A percentile compares a stretch with the other conserved stretches of the same genome.
Conservation (phyloP, 2,113 vertebrate genomes). For the Chlamydotis undulata region DNA sequence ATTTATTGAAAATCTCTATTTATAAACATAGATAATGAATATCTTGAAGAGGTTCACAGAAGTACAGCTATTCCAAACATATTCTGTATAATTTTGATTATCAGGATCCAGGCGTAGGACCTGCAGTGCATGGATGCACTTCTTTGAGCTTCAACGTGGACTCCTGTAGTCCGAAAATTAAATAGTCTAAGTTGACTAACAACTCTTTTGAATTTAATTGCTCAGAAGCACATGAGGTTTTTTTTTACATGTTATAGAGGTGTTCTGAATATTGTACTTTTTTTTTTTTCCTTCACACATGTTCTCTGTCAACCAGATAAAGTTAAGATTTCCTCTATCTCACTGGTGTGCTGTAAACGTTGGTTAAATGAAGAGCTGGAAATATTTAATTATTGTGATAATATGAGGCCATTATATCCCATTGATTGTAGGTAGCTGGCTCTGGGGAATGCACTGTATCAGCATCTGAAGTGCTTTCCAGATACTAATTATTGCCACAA, state of each 20-base stretch:
- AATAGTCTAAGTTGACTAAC: not conserved
- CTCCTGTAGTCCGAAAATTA: not conserved
- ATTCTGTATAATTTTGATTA: not conserved
- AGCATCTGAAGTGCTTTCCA: constrained; percentile 29
- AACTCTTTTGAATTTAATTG: not conserved
- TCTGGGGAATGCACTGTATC: constrained; percentile 11
- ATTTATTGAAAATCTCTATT: not conserved
- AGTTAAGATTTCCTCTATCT: not conserved
- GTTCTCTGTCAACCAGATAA: not conserved
- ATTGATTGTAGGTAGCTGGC: constrained; percentile 60
- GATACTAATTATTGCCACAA: constrained; percentile 26
- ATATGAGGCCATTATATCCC: constrained; percentile 44
- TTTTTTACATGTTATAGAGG: not conserved
- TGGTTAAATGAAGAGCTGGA: constrained; percentile 27
- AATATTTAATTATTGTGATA: constrained; percentile 64
- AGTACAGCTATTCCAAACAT: not conserved
- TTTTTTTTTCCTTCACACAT: not conserved
- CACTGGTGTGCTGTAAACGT: not conserved
- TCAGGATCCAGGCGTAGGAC: not conserved
- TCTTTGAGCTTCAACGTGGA: not conserved
- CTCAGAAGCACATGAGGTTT: not conserved
- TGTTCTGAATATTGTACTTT: not conserved
- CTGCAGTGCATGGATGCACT: not conserved
- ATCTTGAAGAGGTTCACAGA: not conserved
- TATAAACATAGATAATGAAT: not conserved